Evolutionary conservation across 2,888 invertebrate species (phyloP).

Genomic region (Agrochola lychnidis): DNA sequence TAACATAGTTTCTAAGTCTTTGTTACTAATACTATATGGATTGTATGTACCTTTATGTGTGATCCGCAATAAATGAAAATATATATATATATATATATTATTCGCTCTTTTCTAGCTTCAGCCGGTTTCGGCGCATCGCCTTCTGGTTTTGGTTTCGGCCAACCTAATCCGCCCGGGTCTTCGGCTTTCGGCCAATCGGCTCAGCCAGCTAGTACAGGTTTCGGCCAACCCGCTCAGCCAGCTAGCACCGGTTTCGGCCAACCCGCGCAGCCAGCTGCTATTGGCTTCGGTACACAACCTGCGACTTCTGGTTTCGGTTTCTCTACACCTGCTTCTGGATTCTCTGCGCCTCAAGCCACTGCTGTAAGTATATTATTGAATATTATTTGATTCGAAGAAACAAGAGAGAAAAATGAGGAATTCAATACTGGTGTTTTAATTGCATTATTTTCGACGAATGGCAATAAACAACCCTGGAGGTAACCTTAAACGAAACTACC

Average conservation of each 20-base stretch:
- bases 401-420: background rate
- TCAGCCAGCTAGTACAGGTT: conserved; percentile 54
- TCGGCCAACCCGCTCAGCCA: conserved; percentile 59
- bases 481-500: too few relatives aligned
- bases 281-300: conserved; percentile 65
- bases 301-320: conserved; percentile 72
- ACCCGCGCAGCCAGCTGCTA: conserved; percentile 1
- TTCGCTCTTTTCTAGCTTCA: conserved; percentile 44
- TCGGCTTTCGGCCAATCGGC: conserved; percentile 68
- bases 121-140: conserved; percentile 72
- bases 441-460: too few relatives aligned
- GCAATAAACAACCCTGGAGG: too few relatives aligned
- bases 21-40: too few relatives aligned
- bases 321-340: conserved; percentile 80
- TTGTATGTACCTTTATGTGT: too few relatives aligned
- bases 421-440: too few relatives aligned
- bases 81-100: too few relatives aligned
- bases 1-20: too few relatives aligned
- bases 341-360: conserved; percentile 75
- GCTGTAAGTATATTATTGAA: conserved; percentile 68
- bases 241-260: conserved; percentile 65
- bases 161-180: conserved; percentile 61
- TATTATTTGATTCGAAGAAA: background rate
- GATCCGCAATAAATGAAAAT: too few relatives aligned
- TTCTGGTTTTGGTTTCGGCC: conserved; percentile 73